A percentile compares a stretch with the other conserved stretches of the same genome.
phyloP scores from a whole-genome alignment of 2,888 invertebrate genomes.

The Pasiphila rectangulata region DNA sequence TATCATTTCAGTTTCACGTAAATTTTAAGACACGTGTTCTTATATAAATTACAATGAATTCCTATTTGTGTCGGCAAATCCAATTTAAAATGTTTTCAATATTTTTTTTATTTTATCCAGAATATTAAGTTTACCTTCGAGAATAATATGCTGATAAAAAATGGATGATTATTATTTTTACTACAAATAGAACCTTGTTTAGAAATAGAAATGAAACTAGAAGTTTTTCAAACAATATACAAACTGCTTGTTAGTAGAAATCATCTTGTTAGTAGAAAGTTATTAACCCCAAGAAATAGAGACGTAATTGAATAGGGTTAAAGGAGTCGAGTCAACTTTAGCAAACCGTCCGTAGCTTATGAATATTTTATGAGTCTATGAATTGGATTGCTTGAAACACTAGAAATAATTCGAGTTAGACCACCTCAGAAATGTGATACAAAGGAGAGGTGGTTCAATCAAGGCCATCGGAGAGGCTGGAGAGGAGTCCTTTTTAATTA shows the following conservation, averaged over 20 bases:
- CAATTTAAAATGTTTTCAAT: no score
- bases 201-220: no score
- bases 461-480: constrained; percentile 8
- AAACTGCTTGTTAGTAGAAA: no score
- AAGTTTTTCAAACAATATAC: not conserved
- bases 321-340: constrained; percentile 8
- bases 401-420: constrained; percentile 10
- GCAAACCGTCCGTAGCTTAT: constrained; percentile 3
- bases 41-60: no score
- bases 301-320: constrained; percentile 6
- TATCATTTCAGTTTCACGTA: no score
- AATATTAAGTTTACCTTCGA: no score
- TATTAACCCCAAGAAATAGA: constrained; percentile 5
- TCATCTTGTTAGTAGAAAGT: not conserved
- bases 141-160: no score
- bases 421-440: constrained; percentile 12
- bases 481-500: constrained; percentile 20
- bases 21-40: no score
- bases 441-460: constrained; percentile 16
- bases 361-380: constrained; percentile 14
- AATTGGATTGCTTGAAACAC: constrained; percentile 7
- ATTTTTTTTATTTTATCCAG: no score
- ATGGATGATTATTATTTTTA: no score
- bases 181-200: no score
- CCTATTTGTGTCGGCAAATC: no score